Base-by-base conservation (phyloP, 2,797 vertebrate species). In the Onychomys arenicola region DNA sequence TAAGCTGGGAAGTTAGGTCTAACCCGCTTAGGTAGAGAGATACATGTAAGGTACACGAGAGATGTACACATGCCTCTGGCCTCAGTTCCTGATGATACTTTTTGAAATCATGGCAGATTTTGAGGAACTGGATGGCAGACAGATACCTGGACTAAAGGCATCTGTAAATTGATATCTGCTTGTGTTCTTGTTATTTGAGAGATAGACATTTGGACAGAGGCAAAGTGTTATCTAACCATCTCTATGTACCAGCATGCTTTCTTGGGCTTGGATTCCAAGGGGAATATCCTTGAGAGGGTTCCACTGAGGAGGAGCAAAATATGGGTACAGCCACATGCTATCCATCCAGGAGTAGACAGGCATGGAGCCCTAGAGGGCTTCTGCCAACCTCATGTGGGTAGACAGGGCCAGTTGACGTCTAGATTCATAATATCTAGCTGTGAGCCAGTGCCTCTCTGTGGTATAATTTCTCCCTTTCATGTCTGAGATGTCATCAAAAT, bases 71-170 rank as follows among this genome's bases (percentile, higher is more conserved):
- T 55, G 37, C 21, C n/a, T 95, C 76, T 87, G 83, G 84, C 52
- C 85, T 73, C 81, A 90, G 37, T 88, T 57, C 65, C 81, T 71
- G 27, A 75, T 17, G 90, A 65, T 91, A 23, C 21, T 90, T 89
- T 95, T 46, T 61, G 80, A 84, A 95, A 76, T 29, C 87, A 78
- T 19, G 40, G 21, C 27, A 69, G 81, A 69, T 57, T 93, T 83
- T 61, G 84, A 84, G 84, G 55, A 77, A 81, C 67, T 88, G 85
- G 40, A 23, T 37, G 75, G 32, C 32, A n/a, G 83, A 69, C 21
- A 87, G 67, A 81, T 85, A 49, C 73, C 34, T 93, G 16, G 75
- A 71, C 34, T 46, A 13, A 46, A 55, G 29, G 7, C 27, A 21
- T 65, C 43, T 97, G 34, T 76, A 29, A 59, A 63, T 59, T 49